Conservation (phyloP, 1,140 invertebrate genomes). For the Bombus turneri region DNA sequence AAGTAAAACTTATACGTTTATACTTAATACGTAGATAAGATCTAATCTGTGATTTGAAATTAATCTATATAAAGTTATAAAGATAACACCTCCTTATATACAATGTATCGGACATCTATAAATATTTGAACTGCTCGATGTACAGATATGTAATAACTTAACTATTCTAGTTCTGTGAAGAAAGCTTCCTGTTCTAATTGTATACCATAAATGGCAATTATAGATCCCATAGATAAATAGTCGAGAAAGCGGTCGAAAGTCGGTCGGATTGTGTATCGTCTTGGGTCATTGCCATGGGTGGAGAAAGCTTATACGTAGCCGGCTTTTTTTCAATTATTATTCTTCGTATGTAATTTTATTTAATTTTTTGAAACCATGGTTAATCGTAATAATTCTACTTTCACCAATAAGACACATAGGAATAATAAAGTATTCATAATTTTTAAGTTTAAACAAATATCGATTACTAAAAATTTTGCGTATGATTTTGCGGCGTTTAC, state of each 20-base stretch:
- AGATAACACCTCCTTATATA: background rate
- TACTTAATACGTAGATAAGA: background rate
- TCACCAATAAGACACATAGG: too few relatives aligned
- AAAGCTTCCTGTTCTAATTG: too few relatives aligned
- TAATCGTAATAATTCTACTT: background rate
- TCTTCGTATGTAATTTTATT: background rate
- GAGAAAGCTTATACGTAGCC: constrained; percentile 70
- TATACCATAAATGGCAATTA: constrained; percentile 7
- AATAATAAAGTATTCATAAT: too few relatives aligned
- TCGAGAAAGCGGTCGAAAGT: constrained; percentile 77
- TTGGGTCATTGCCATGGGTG: constrained; percentile 72
- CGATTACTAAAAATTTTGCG: too few relatives aligned
- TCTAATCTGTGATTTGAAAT: background rate
- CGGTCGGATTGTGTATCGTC: constrained; percentile 74
- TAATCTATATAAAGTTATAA: background rate
- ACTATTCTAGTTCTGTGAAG: too few relatives aligned
- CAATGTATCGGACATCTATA: too few relatives aligned
- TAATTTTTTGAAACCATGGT: constrained; percentile 5
- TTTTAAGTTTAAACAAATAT: background rate
- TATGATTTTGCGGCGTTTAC: background rate
- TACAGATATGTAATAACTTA: too few relatives aligned
- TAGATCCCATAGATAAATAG: constrained; percentile 40
- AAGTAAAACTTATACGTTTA: background rate
- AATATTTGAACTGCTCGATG: too few relatives aligned
- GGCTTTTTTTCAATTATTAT: constrained; percentile 47